These are phyloP conservation scores for Drosophila limbata DNA, from an alignment of 2,888 invertebrate genomes.

Conservation along the genomic window DNA sequence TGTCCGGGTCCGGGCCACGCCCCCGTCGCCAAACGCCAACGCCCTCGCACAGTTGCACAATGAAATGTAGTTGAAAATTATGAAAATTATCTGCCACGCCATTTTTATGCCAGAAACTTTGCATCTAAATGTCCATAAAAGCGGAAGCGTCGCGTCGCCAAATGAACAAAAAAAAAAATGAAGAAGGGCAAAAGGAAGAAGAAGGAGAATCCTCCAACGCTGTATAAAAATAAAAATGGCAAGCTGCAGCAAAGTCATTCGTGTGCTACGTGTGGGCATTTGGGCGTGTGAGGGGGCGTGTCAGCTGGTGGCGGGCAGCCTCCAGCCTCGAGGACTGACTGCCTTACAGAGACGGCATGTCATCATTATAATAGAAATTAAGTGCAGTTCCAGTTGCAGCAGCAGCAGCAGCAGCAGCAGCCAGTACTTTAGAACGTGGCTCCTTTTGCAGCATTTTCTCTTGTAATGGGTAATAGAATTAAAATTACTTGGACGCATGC, in stretches of 20 bases:
- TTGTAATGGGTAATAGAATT: constrained; percentile 73
- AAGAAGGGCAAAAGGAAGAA: not conserved
- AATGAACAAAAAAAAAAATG: constrained; percentile 49
- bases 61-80: constrained; percentile 81
- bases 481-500: constrained; percentile 75
- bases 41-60: constrained; percentile 72
- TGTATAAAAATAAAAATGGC: constrained; percentile 47
- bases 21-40: constrained; percentile 52
- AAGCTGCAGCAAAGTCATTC: constrained; percentile 37
- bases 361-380: constrained; percentile 77
- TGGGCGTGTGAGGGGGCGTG: constrained; percentile 43
- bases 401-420: constrained; percentile 24
- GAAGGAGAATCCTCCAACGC: constrained; percentile 16
- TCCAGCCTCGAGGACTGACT: constrained; percentile 24
- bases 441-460: constrained; percentile 41
- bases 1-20: constrained; percentile 42
- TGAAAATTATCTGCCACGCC: constrained; percentile 81
- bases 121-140: constrained; percentile 81
- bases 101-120: constrained; percentile 81
- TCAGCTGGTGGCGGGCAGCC: constrained; percentile 34
- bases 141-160: constrained; percentile 74
- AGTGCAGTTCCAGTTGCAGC: constrained; percentile 63
- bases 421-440: constrained; percentile 38
- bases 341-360: constrained; percentile 73
- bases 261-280: constrained; percentile 48